Evolutionary conservation across 1,140 invertebrate species (phyloP), one percentile per base, ranked within the genome.

Genomic region (Procambarus virginalis): DNA sequence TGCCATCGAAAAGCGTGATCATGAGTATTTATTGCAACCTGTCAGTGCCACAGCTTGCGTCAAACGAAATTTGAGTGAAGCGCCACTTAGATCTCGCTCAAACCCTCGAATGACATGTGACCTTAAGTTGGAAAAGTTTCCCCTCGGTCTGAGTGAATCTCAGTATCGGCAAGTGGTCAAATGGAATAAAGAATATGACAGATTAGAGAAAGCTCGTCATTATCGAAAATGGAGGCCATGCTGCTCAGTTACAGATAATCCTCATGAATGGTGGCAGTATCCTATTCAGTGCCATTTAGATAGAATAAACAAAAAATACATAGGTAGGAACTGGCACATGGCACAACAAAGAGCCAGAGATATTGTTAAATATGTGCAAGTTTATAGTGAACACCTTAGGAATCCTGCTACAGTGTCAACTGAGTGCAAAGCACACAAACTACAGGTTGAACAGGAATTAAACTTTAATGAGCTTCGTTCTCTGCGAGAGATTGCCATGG

Each of bases 261-360:
- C 97, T 6, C 95, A 94, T 91, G 94, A 95, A 84, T 99, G 98
- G 98, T 99, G 98, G 98, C 95, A 95, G 86, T 99, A 98, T 95
- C 97, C 97, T 20, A 96, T 96, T 17, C 94, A 95, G 84, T 97
- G 96, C 92, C 95, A 97, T 92, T 90, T 94, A 64, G 93, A 94
- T 93, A 92, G 94, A 92, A 94, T 94, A 58, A 93, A 94, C 76
- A 93, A 94, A 75, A 93, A 93, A 64, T 94, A 94, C 68, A 91
- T 91, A 70, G 89, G 94, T 45, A 89, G 91, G 46, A 95, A 94
- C 0, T 94, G 96, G 96, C 94, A 95, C 58, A 95, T 95, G 91
- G 95, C 96, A 90, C 90, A 96, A 48, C 92, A 95, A 92, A 95
- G 95, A 92, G 96, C 96, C 0, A 95, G 95, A 90, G 95, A 97